These are phyloP conservation scores for Suillia variegata DNA, from an alignment of 2,888 invertebrate species.

Conservation along the genomic window DNA sequence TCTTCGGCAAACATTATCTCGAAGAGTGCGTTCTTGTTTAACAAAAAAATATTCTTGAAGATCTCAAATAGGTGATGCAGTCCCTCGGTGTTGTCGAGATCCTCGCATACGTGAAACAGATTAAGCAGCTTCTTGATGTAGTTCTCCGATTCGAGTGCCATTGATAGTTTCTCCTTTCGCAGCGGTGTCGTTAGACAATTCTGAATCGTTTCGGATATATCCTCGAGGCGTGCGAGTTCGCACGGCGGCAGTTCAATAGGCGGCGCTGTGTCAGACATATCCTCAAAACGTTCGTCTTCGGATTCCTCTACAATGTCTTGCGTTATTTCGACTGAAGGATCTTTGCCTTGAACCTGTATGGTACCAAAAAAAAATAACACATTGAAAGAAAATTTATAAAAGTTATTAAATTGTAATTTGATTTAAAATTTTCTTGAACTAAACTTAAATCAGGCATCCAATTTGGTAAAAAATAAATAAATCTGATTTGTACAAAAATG, in stretches of 20 bases:
- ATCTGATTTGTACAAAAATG: too few species aligned
- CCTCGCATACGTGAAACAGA: constrained; percentile 96
- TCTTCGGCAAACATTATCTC: constrained; percentile 98
- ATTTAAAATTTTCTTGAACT: too few species aligned
- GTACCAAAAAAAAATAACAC: background rate
- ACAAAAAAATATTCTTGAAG: constrained; percentile 96
- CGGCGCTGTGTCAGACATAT: constrained; percentile 92
- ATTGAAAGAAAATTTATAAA: background rate
- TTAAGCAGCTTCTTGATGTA: constrained; percentile 94
- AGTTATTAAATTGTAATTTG: too few species aligned
- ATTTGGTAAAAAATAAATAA: too few species aligned
- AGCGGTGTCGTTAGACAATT: constrained; percentile 88
- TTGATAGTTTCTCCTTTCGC: constrained; percentile 91
- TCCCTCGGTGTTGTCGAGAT: constrained; percentile 92
- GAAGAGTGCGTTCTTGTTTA: constrained; percentile 96
- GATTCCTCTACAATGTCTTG: constrained; percentile 96
- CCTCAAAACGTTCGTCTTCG: constrained; percentile 96
- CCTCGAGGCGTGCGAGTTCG: constrained; percentile 90
- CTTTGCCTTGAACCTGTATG: constrained; percentile 92
- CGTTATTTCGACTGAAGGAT: constrained; percentile 97
- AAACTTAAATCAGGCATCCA: too few species aligned
- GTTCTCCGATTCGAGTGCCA: constrained; percentile 90
- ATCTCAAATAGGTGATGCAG: constrained; percentile 96
- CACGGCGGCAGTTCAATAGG: constrained; percentile 94
- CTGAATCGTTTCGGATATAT: constrained; percentile 90